phyloP scores from a whole-genome alignment of 2,113 vertebrate species.

The Hiodon alosoides region DNA sequence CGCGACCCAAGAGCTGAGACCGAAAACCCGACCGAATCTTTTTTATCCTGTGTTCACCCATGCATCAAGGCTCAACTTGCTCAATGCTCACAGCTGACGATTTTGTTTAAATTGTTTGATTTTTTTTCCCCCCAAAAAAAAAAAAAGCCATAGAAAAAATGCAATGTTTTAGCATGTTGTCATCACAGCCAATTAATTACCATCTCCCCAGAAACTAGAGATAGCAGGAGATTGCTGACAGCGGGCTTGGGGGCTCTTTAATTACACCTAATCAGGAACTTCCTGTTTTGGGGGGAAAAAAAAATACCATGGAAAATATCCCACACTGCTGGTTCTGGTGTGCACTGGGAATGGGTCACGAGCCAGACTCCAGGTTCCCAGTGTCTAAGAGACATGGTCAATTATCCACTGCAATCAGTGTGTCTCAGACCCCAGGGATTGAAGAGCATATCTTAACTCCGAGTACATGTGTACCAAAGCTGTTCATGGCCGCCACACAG shows the following conservation, averaged over 20 bases:
- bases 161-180: neutral
- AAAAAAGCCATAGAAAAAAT: neutral
- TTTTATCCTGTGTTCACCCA: neutral
- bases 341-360: constrained; percentile 8
- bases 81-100: no score
- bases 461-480: neutral
- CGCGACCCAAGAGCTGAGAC: constrained; percentile 6
- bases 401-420: neutral
- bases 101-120: no score
- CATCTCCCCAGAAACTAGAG: neutral
- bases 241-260: constrained; percentile 1
- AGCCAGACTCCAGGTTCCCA: neutral
- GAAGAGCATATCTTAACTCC: no score
- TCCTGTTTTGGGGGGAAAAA: constrained; percentile 8
- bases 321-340: neutral
- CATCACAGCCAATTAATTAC: constrained; percentile 9
- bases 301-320: constrained; percentile 14
- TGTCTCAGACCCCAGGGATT: no score
- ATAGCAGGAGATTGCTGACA: constrained; percentile 16
- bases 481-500: neutral
- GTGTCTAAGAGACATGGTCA: neutral
- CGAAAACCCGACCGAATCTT: constrained; percentile 6
- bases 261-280: constrained; percentile 20
- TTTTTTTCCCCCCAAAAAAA: no score
- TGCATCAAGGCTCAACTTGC: no score